Evolutionary conservation across 2,888 invertebrate species (phyloP), one percentile per base, ranked within the genome.

Genomic region (Alitta virens): DNA sequence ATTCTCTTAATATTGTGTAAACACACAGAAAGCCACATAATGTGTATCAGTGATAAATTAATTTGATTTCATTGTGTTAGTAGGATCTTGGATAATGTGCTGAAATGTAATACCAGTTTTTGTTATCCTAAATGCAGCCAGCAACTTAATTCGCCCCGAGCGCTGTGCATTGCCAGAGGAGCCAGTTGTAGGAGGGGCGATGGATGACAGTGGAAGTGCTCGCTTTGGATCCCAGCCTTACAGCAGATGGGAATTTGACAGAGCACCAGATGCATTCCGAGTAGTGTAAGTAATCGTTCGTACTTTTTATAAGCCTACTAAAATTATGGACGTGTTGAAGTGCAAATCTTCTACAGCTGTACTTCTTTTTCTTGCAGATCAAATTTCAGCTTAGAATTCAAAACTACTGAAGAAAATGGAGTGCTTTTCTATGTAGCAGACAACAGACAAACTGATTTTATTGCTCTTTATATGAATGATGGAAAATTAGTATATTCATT

Each of bases 401-500:
- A 90, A 68, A 92, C 93, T 0, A 86, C 86, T 63, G 83, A 84
- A n/a, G 85, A 87, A 12, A 88, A 91, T 60, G 94, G 95, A 1
- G 84, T 94, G 5, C 85, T 96, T 18, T 91, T 96, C 84, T 96
- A 93, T 82, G 78, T 83, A 25, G 83, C 88, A 0, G 88, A 90
- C 61, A 83, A 83, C 14, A 83, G 85, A 1, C 87, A 88, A 23
- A 80, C 80, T 0, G 98, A 99, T 79, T 97, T 91, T 81, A 90
- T 98, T 87, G 91, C 93, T 9, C 80, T 97, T 14, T 90, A 91
- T 76, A 71, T 86, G 64, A 87, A 92, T 26, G 88, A 91, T 77
- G 83, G 84, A 0, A 91, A 90, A 76, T 91, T 94, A 0, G 89
- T 91, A 26, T 85, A 94, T 55, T 89, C 89, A 12, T 88, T 94